Base-by-base conservation (phyloP, 2,888 invertebrate genomes). In the Cybosia mesomella region DNA sequence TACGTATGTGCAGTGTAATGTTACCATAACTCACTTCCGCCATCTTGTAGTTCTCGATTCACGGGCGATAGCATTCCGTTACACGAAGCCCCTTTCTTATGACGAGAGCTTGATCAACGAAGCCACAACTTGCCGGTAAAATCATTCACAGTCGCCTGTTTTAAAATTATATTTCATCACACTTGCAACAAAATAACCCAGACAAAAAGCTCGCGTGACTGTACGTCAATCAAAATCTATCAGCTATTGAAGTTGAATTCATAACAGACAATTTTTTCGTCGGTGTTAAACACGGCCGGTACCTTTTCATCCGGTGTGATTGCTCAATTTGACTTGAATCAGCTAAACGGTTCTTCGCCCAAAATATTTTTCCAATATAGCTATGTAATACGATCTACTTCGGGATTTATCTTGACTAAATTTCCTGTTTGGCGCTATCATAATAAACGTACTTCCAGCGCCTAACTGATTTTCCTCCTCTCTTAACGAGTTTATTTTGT, bases 1-100 rank as follows among this genome's bases (percentile, higher is more conserved):
- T 71, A 34, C 24, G 39, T 72, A 72, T 79, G 75, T 74, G 66
- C 54, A 57, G 72, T 77, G 71, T 68, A 54, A 78, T 80, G 75
- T 74, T 79, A 77, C 74, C 72, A 73, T 74, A 73, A 76, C 77
- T 78, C 67, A 75, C 77, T 82, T 86, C 82, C 84, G 82, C 83
- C 81, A 82, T 83, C 80, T 82, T 73, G 76, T 70, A 71, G 72
- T 72, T 68, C 68, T 71, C 72, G 57, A 67, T 76, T 62, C 63
- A 72, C 68, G 64, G 9, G 72, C 78, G 77, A 83, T 81, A 85
- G 82, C 88, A 85, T 89, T 89, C 91, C 91, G 91, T 91, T 91
- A 90, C 82, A 67, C 69, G 65, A 49, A 64, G 55, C 70, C 75
- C 67, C 63, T 67, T 73, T 85, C 79, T 79, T 72, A 76, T 67